Percentiles rank a stretch among this genome's conserved stretches.
Conservation (phyloP, 2,113 vertebrate species). For the Pygoscelis adeliae region DNA sequence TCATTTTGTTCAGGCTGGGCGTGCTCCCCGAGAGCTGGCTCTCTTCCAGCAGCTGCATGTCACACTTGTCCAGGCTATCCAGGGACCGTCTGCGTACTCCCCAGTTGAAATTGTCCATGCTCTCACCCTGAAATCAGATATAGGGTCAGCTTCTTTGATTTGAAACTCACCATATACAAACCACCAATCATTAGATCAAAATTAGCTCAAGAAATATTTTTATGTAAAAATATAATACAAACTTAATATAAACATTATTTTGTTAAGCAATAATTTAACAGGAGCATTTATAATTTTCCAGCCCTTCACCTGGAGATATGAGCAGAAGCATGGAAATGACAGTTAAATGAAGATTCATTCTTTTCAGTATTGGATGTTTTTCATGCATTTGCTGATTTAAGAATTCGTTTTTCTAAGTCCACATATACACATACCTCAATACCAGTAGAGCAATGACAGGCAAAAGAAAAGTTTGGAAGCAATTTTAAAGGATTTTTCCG, state of each 20-base stretch:
- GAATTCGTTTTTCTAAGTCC: not conserved
- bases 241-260: not conserved
- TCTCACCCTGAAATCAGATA: constrained; percentile 88
- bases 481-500: not conserved
- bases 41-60: constrained; percentile 88
- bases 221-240: not conserved
- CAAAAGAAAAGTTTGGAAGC: constrained; percentile 21
- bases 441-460: not conserved
- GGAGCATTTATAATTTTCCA: not conserved
- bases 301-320: not conserved
- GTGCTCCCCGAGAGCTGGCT: constrained; percentile 87
- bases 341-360: constrained; percentile 40
- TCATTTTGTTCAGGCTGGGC: constrained; percentile 85
- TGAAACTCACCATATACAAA: not conserved
- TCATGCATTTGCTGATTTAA: constrained; percentile 36
- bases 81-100: constrained; percentile 91
- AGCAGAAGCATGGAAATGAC: constrained; percentile 50
- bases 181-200: not conserved
- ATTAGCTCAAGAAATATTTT: constrained; percentile 1
- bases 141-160: not conserved
- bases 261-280: not conserved
- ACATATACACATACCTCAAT: not conserved
- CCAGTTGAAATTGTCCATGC: constrained; percentile 97
- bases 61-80: constrained; percentile 92
- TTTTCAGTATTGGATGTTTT: constrained; percentile 22